Percentiles rank a stretch among this genome's conserved stretches.
phyloP scores from a whole-genome alignment of 2,888 invertebrate genomes.

The Rhagophthalmus giganteus region DNA sequence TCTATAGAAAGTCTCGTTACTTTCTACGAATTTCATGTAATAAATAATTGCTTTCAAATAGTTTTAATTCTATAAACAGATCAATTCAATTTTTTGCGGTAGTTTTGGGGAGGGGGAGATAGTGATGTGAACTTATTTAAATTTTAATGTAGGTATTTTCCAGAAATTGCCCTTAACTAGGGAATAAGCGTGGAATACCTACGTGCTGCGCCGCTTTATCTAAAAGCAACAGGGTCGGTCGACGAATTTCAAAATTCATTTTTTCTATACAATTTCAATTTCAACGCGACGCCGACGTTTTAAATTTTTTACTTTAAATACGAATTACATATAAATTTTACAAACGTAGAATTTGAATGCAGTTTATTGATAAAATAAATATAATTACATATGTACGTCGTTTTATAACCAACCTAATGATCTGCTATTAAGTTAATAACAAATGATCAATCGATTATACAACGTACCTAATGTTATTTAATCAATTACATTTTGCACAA shows the following conservation, averaged over 20 bases:
- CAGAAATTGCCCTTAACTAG: too few relatives aligned
- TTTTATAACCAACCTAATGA: constrained; percentile 14
- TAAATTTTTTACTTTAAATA: background rate
- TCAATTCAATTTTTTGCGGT: too few relatives aligned
- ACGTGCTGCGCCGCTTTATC: too few relatives aligned
- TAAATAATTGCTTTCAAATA: too few relatives aligned
- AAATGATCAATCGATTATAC: constrained; percentile 16
- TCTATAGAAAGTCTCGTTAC: background rate
- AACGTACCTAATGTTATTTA: constrained; percentile 11
- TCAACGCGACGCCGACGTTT: background rate
- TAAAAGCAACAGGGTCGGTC: too few relatives aligned
- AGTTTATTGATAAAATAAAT: background rate
- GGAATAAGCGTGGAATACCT: too few relatives aligned
- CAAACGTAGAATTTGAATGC: constrained; percentile 1
- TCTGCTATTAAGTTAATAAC: constrained; percentile 11
- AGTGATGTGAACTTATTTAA: too few relatives aligned
- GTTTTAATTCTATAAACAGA: too few relatives aligned
- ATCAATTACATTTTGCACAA: constrained; percentile 7
- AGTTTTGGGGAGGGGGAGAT: too few relatives aligned
- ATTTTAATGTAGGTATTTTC: too few relatives aligned
- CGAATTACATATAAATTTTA: background rate
- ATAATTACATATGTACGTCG: constrained; percentile 9
- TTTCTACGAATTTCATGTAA: background rate
- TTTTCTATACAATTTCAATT: too few relatives aligned
- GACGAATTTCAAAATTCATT: too few relatives aligned